Evolutionary conservation across 35 echinoderm and acorn worm genomes (phyloP), one percentile per base, ranked within the genome.

Genomic region (Hemicentrotus pulcherrimus): DNA sequence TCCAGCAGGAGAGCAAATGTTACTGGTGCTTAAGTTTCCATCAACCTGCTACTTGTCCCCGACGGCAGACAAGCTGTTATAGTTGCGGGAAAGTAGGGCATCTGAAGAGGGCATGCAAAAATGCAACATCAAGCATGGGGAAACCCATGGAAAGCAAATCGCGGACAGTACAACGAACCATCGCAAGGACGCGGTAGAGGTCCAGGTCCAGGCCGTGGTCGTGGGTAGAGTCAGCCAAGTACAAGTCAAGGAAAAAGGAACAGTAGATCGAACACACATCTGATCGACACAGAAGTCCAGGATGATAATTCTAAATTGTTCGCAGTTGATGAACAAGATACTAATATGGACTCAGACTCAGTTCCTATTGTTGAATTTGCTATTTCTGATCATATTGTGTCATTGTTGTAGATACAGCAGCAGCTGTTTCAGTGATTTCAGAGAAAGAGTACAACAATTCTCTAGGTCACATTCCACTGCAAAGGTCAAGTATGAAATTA

Each of bases 11-110:
- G 18, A 47, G 28, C 90, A 33, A 9, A 91, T 95, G 95, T 45
- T 95, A 95, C 88, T 22, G 33, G 58, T 95, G 86, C 41, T 59
- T 95, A 91, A 46, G 45, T 90, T 31, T 5, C 7, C 47, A 95
- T 91, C 46, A 2, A 11, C 88, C 86, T 31, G 12, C 47, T 48
- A 24, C 91, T 48, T 95, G 95, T 58, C 86, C 86, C n/a, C 86
- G 91, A 41, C 71, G 10, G 65, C 31, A 70, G 14, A 24, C 10
- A 0, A 95, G 32, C 15, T 95, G 86, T 60, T 89, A 87, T 28
- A 78, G 35, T 28, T 95, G 85, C 46, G 47, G n/a, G 90, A 95
- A 95, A 86, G 94, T 88, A 18, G 94, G 94, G 31, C 94, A 95
- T 33, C 13, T 95, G 30, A 87, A 88, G 47, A 88, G 50, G 88